Conservation (phyloP, 1,140 invertebrate genomes). For the Helicoverpa armigera region DNA sequence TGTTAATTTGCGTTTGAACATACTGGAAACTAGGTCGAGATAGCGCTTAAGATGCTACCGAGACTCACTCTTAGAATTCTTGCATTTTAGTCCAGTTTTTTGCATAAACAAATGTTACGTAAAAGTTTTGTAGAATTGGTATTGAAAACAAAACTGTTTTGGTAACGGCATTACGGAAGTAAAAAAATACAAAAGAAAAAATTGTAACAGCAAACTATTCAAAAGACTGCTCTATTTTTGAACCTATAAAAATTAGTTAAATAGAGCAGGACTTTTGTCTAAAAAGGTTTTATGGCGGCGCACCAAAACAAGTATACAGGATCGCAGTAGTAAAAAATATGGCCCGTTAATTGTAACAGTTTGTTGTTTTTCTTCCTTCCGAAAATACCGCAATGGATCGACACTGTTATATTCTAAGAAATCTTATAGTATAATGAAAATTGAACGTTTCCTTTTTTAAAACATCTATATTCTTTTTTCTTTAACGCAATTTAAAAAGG, state of each 20-base stretch:
- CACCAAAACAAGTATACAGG: slow-evolving; percentile 2
- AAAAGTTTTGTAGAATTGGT: not conserved
- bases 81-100: not conserved
- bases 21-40: slow-evolving; percentile 9
- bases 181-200: slow-evolving; percentile 39
- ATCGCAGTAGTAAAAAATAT: slow-evolving; percentile 48
- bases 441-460: not conserved
- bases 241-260: slow-evolving; percentile 65
- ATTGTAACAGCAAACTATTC: slow-evolving; percentile 34
- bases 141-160: slow-evolving; percentile 35
- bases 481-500: not conserved
- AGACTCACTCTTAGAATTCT: not conserved
- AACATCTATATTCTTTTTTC: not conserved
- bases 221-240: slow-evolving; percentile 65
- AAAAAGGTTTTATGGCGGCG: slow-evolving; percentile 36
- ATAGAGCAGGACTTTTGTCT: slow-evolving; percentile 70
- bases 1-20: slow-evolving; percentile 6
- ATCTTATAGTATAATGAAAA: not conserved
- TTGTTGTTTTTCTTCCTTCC: slow-evolving; percentile 52
- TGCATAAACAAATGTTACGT: not conserved
- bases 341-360: slow-evolving; percentile 77
- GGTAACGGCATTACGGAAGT: not conserved
- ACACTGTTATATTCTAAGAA: slow-evolving; percentile 57
- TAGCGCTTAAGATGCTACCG: not conserved
- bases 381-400: slow-evolving; percentile 41